Evolutionary conservation across 2,888 invertebrate genomes (phyloP), one percentile per base, ranked within the genome.

Genomic region (Drosophila fulvimacula): DNA sequence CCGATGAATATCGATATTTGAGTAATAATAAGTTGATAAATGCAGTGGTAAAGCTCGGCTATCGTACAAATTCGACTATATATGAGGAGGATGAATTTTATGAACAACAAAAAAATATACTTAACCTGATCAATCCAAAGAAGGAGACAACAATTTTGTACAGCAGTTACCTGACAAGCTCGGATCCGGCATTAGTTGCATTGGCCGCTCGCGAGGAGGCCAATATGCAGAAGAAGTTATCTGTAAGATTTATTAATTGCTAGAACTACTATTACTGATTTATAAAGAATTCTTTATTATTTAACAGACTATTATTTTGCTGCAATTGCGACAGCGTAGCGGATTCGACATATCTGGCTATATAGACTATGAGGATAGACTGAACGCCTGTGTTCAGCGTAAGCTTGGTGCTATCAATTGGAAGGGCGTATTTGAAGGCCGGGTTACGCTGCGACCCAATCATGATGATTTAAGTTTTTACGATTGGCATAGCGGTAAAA

Each of bases 11-110:
- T n/a, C 94, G 95, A 73, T 96, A 96, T 89, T 92, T 97, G 49
- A 94, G 95, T 85, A 96, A 95, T 91, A 94, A 95, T 57, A 93
- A 93, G 21, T 93, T 95, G 34, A 95, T 96, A 0, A 94, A 96
- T 57, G 94, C 94, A 81, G 93, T 97, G 38, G 96, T 96, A 6
- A 96, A 96, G 83, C 93, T 97, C 65, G 97, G 97, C 53, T 97
- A 96, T 92, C 94, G 96, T 4, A 89, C 90, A 0, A 71, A 94
- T 1, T 51, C 55, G 0, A 48, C 48, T 3, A 39, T 86, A 6
- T 91, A 96, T 57, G 93, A 93, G 17, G 94, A 94, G 73, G 93
- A 94, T 58, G 94, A 95, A 58, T 96, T 96, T 89, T 93, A 94
- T 72, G 88, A 83, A 15, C 94, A 95, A 10, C 93, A 94, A 2